Evolutionary conservation across 2,113 vertebrate species (phyloP).

Genomic region (Paramormyrops kingsleyae): DNA sequence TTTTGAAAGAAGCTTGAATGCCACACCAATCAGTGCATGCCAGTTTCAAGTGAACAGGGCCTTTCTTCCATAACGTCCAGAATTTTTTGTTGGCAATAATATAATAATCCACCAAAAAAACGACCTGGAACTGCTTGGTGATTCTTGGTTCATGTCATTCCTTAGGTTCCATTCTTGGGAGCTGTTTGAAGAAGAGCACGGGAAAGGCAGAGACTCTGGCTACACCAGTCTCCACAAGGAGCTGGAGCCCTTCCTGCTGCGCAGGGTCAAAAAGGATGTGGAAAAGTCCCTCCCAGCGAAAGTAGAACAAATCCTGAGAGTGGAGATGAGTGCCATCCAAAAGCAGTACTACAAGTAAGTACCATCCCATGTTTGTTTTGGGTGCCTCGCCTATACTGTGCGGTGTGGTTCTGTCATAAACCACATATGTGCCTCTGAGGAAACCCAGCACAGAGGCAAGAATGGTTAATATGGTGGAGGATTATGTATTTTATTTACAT

Average conservation of each 20-base stretch:
- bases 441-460: neutral
- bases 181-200: constrained; percentile 93
- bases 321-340: constrained; percentile 97
- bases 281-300: constrained; percentile 97
- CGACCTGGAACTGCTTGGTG: neutral
- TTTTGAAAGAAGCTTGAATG: neutral
- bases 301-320: constrained; percentile 93
- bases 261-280: constrained; percentile 96
- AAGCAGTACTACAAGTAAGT: constrained; percentile 98
- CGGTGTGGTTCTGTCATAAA: neutral
- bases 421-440: neutral
- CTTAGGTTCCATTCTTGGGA: constrained; percentile 95
- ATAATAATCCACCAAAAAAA: neutral
- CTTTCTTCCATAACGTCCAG: neutral
- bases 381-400: neutral
- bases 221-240: constrained; percentile 97
- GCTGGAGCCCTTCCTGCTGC: constrained; percentile 90
- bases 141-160: neutral
- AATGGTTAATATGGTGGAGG: neutral
- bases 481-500: neutral
- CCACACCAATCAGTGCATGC: neutral
- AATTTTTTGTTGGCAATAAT: neutral
- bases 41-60: neutral
- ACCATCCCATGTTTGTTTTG: neutral
- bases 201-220: constrained; percentile 90